Base-by-base conservation (phyloP, 2,113 vertebrate genomes). In the Herpailurus yagouaroundi region DNA sequence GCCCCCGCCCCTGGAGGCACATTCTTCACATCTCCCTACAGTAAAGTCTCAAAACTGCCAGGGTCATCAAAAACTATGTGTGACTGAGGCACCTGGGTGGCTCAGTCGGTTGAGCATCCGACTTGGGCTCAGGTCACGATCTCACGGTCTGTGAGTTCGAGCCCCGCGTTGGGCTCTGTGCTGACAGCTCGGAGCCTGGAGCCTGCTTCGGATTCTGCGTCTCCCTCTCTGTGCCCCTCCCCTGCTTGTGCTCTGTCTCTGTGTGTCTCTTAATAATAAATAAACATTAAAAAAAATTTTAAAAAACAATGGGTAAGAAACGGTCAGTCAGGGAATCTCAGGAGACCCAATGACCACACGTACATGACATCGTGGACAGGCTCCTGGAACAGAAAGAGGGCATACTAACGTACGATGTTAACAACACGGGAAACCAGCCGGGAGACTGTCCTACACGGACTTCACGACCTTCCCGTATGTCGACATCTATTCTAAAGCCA, bases 371-470 rank as follows among this genome's bases (percentile, higher is more conserved):
- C 52, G 13, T 71, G 38, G 15, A 19, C 6, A 31, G 50, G 36
- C 7, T 55, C 74, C 63, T 21, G 19, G 73, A n/a, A 55, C 73
- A 15, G 48, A 55, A 77, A 16, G 0, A 0, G 8, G 41, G 21
- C 38, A 4, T 4, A 23, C 25, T 3, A 6, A 63, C 0, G 33
- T 14, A 31, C 38, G 4, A 12, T 0, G 15, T 19, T 8, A 25
- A 23, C 1, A 13, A 74, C 4, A 33, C 33, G 15, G 19, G 31
- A 71, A 80, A 18, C 25, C 4, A 13, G 86, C 5, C 10, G 4
- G 0, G 11, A 16, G 73, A 5, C 45, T 3, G 21, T 55, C 27
- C n/a, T 2, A 14, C 7, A 2, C 9, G 5, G 3, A 25, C 5
- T 1, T 29, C 23, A 91, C 4, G 4, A 7, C 45, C 21, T 4